A percentile compares a stretch with the other conserved stretches of the same genome.
Evolutionary conservation across 2,888 invertebrate genomes (phyloP).

Genomic region (Diarsia dahlii): DNA sequence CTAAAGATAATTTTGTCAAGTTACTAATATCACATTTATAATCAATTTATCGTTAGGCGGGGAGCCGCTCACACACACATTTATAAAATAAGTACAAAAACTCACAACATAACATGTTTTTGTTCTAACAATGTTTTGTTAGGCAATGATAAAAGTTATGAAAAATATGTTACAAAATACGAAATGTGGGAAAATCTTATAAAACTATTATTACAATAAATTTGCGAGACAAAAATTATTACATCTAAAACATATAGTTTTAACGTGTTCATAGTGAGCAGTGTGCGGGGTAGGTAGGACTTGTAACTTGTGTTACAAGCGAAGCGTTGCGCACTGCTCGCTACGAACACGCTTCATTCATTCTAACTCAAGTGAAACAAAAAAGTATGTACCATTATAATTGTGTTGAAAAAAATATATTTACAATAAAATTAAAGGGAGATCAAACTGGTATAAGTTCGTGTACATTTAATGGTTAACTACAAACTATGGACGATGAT

Average conservation of each 20-base stretch:
- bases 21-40: constrained; percentile 64
- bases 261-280: constrained; percentile 3
- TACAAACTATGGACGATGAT: constrained; percentile 64
- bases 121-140: constrained; percentile 20
- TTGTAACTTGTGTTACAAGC: not conserved
- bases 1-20: constrained; percentile 57
- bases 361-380: constrained; percentile 3
- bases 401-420: constrained; percentile 32
- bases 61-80: constrained; percentile 30
- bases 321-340: not conserved
- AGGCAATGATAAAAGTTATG: constrained; percentile 22
- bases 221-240: constrained; percentile 45
- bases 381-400: not conserved
- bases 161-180: constrained; percentile 27
- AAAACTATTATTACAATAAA: constrained; percentile 33
- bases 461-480: constrained; percentile 49
- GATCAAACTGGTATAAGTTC: constrained; percentile 58
- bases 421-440: constrained; percentile 47
- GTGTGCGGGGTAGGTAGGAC: not conserved
- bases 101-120: constrained; percentile 15
- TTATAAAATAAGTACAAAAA: constrained; percentile 55
- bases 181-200: constrained; percentile 40
- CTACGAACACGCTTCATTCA: not conserved
- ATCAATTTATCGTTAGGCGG: constrained; percentile 33
- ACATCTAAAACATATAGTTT: constrained; percentile 21